Evolutionary conservation across 2,888 invertebrate species (phyloP), one percentile per base, ranked within the genome.

Genomic region (Andricus curvator): DNA sequence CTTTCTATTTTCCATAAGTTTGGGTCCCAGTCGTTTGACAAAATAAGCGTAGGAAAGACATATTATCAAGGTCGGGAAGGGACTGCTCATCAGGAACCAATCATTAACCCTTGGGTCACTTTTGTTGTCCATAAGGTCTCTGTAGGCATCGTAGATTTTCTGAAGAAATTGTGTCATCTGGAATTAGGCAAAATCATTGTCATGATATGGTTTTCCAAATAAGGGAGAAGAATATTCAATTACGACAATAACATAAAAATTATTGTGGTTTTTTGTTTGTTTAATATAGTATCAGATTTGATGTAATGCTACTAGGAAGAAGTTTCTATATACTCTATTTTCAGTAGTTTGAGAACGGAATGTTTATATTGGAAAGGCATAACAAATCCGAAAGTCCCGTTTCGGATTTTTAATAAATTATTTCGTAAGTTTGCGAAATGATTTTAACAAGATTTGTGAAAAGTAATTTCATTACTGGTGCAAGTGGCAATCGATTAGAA

Each of bases 1-100:
- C 93, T 97, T 96, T 90, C 97, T 95, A 93, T 97, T 96, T 90
- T 96, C 96, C 98, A 98, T 98, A 51, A 97, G 90, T 89, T 94
- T 95, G 56, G 98, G 98, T 3, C 98, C 97, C 82, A 96, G 88
- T 80, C 95, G 95, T 94, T 96, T 96, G 78, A 96, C 96, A 89
- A 95, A 94, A 89, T 96, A 96, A 48, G 96, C 95, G 91, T 98
- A 98, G 88, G 94, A 93, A 82, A 96, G 93, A 89, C 97, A 97
- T 88, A 97, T 96, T 82, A 94, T 93, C 82, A 97, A 90, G 77
- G 97, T 97, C 68, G 97, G 97, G 83, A 96, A 94, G 11, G 97
- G 97, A 29, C 96, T 95, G 87, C 96, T 95, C 97, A 98, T 97
- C 93, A 97, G 93, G 81, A 95, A 94, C 96, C 96, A 97, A 89